Base-by-base conservation (phyloP, 2,888 invertebrate species). In the Caenorhabditis parvicauda region DNA sequence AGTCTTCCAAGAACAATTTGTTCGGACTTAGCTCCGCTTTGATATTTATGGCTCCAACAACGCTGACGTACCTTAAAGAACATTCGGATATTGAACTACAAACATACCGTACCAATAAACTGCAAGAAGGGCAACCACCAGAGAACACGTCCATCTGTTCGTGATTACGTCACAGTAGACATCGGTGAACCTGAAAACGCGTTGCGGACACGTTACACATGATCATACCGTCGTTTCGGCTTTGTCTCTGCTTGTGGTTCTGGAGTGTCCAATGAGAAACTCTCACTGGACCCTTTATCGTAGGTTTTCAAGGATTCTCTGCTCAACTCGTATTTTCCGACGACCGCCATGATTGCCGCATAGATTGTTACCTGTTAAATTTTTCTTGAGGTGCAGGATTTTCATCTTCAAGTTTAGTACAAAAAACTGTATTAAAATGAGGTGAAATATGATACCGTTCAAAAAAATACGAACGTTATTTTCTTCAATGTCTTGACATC, bases 1-100 rank as follows among this genome's bases (percentile, higher is more conserved):
- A 76, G 28, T 63, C 64, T 35, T 61, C 56, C 9, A 80, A 46
- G 62, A 79, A 79, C 5, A 79, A 60, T 44, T 74, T 74, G 35
- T 73, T 67, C 0, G 79, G 79, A 25, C 63, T 65, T 38, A 79
- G 48, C 52, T 80, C 77, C 2, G 79, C 72, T 41, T 70, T 64
- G 41, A 75, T 80, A 14, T 72, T 70, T 29, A 75, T 52, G 0
- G 75, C 56, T 22, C 76, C 76, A 35, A 70, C 60, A 22, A 78
- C 61, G 25, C 73, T 70, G 39, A 75, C 63, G 56, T 75, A 78
- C 59, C 59, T 53, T 24, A 24, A 59, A 41, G 17, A 14, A 27
- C 14, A 48, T n/a, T 17, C 14, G 17, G 29, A 17, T 21, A n/a
- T 12, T 46, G 12, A 45, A 6, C 9, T 27, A 7, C 12, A 28